phyloP scores from a whole-genome alignment of 2,888 invertebrate genomes.

The Sturmia bella region DNA sequence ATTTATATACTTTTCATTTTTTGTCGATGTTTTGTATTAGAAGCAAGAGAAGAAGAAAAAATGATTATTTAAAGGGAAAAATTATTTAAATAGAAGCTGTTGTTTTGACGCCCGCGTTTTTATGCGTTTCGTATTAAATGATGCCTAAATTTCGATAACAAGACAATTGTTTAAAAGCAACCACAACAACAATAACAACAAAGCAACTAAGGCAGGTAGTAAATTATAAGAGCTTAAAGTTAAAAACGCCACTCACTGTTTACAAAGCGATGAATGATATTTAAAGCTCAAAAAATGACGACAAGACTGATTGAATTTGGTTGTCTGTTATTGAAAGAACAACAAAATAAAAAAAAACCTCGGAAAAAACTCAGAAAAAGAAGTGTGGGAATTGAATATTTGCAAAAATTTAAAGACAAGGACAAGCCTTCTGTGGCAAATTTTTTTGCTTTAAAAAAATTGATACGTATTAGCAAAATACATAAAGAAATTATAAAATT shows the following conservation, averaged over 20 bases:
- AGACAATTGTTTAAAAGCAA: slow-evolving; percentile 26
- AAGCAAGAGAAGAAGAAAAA: slow-evolving; percentile 6
- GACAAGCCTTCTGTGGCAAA: too few relatives aligned
- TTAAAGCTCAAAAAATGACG: slow-evolving; percentile 34
- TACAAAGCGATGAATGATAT: slow-evolving; percentile 4
- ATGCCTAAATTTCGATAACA: slow-evolving; percentile 47
- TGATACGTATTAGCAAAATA: background rate
- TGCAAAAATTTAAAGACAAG: background rate
- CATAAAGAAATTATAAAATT: too few relatives aligned
- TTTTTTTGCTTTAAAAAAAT: too few relatives aligned
- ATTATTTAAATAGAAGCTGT: slow-evolving; percentile 40
- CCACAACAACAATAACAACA: slow-evolving; percentile 19
- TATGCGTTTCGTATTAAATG: slow-evolving; percentile 27
- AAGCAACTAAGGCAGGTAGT: slow-evolving; percentile 50
- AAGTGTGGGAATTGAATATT: slow-evolving; percentile 47
- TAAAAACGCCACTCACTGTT: slow-evolving; percentile 46
- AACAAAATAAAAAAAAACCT: background rate
- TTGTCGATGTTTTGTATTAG: slow-evolving; percentile 17
- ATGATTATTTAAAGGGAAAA: background rate
- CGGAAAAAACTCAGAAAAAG: background rate
- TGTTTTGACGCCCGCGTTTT: slow-evolving; percentile 63
- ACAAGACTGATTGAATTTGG: slow-evolving; percentile 36
- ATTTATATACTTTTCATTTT: background rate
- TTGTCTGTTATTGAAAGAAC: background rate
- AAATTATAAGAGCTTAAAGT: slow-evolving; percentile 61